phyloP scores from a whole-genome alignment of 2,888 invertebrate species.

The Oasisia sp. region DNA sequence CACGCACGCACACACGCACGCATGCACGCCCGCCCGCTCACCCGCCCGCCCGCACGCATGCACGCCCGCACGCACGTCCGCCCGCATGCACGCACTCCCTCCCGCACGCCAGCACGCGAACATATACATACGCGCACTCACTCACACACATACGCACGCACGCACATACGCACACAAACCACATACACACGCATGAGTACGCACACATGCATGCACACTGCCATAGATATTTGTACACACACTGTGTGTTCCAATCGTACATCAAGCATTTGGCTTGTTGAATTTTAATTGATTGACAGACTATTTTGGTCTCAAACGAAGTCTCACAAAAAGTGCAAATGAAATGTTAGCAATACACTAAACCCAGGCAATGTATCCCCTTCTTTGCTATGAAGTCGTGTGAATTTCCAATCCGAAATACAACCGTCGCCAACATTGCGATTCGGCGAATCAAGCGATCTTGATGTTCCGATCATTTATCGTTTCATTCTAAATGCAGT shows the following conservation, averaged over 20 bases:
- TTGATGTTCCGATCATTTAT: not conserved
- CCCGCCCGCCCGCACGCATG: not conserved
- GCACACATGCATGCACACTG: too few species aligned
- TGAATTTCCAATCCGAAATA: not conserved
- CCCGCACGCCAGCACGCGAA: not conserved
- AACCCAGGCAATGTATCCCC: too few species aligned
- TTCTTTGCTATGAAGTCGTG: not conserved
- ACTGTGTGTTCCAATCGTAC: too few species aligned
- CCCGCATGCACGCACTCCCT: too few species aligned
- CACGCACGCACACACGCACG: not conserved
- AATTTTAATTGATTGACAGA: too few species aligned
- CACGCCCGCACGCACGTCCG: not conserved
- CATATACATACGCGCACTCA: not conserved
- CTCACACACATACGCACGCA: not conserved
- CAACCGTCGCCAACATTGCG: not conserved
- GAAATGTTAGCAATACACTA: too few species aligned
- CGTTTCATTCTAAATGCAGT: conserved; percentile 3
- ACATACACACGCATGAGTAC: not conserved
- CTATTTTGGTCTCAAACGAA: too few species aligned
- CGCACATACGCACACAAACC: not conserved
- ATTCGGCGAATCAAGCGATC: not conserved
- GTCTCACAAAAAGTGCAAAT: too few species aligned
- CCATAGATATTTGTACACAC: too few species aligned
- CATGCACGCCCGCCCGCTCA: too few species aligned
- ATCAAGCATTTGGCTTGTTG: too few species aligned